Conservation (phyloP, 2,888 invertebrate species). For the Rotaria macrura region DNA sequence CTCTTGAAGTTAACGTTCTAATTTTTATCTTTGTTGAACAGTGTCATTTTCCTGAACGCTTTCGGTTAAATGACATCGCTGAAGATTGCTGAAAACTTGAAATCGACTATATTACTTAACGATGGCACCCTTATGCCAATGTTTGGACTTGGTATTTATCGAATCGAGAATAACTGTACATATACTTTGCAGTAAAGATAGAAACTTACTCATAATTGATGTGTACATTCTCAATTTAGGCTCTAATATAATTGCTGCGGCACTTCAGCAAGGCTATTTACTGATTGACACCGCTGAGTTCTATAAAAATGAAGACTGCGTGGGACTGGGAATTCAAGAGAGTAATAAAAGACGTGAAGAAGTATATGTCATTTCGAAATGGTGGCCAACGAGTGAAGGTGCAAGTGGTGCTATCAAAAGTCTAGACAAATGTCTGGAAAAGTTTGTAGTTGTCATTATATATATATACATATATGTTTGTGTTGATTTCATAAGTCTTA, state of each 20-base stretch:
- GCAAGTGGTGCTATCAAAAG: slow-evolving; percentile 15
- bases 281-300: slow-evolving; percentile 37
- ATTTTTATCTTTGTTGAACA: too few relatives aligned
- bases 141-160: slow-evolving; percentile 37
- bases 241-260: slow-evolving; percentile 35
- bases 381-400: slow-evolving; percentile 31
- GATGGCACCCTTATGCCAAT: slow-evolving; percentile 37
- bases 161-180: neutral
- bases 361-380: slow-evolving; percentile 39
- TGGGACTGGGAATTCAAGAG: slow-evolving; percentile 36
- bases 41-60: too few relatives aligned
- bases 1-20: too few relatives aligned
- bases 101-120: slow-evolving; percentile 35
- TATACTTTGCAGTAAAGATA: too few relatives aligned
- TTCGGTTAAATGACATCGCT: too few relatives aligned
- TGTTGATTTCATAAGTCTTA: neutral
- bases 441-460: neutral
- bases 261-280: slow-evolving; percentile 36
- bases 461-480: neutral
- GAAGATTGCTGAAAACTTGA: too few relatives aligned
- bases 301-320: slow-evolving; percentile 37
- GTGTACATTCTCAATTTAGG: too few relatives aligned
- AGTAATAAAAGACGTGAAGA: slow-evolving; percentile 36
- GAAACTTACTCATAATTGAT: too few relatives aligned
- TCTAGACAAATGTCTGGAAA: slow-evolving; percentile 35